Evolutionary conservation across 2,888 invertebrate species (phyloP).

Genomic region (Acanthosepion pharaonis): DNA sequence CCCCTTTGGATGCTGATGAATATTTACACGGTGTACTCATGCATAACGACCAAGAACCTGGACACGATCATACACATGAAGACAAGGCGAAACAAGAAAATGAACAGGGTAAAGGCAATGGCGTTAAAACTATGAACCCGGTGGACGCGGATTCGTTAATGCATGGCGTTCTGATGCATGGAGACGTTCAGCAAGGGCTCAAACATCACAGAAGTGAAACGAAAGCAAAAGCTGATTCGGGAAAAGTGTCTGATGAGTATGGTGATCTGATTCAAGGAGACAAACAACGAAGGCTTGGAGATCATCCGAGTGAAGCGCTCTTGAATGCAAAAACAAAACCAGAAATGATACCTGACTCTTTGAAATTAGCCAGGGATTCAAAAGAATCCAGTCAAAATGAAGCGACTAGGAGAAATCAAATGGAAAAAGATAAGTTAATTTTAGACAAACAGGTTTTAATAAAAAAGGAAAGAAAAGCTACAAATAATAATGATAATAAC

Average conservation of each 20-base stretch:
- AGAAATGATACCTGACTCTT: too few relatives aligned
- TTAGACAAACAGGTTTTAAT: not conserved
- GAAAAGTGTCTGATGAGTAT: too few relatives aligned
- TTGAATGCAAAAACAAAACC: too few relatives aligned
- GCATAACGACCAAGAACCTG: slow-evolving; percentile 58
- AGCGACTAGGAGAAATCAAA: not conserved
- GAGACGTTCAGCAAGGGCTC: slow-evolving; percentile 50
- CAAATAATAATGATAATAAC: not conserved
- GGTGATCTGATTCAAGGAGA: too few relatives aligned
- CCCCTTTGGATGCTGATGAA: slow-evolving; percentile 57
- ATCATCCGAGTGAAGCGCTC: not conserved
- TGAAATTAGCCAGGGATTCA: not conserved
- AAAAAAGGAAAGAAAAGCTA: not conserved
- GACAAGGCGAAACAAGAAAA: slow-evolving; percentile 45
- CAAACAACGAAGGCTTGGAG: too few relatives aligned
- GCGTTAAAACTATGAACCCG: slow-evolving; percentile 45
- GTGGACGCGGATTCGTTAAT: slow-evolving; percentile 54
- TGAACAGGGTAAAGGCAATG: slow-evolving; percentile 46
- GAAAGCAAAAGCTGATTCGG: not conserved
- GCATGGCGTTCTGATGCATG: slow-evolving; percentile 60
- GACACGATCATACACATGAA: slow-evolving; percentile 49
- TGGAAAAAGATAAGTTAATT: not conserved
- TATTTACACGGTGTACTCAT: slow-evolving; percentile 64
- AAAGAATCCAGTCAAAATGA: slow-evolving; percentile 42
- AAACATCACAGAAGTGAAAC: slow-evolving; percentile 46